Base-by-base conservation (phyloP, 1,140 invertebrate species). In the Apis laboriosa region DNA sequence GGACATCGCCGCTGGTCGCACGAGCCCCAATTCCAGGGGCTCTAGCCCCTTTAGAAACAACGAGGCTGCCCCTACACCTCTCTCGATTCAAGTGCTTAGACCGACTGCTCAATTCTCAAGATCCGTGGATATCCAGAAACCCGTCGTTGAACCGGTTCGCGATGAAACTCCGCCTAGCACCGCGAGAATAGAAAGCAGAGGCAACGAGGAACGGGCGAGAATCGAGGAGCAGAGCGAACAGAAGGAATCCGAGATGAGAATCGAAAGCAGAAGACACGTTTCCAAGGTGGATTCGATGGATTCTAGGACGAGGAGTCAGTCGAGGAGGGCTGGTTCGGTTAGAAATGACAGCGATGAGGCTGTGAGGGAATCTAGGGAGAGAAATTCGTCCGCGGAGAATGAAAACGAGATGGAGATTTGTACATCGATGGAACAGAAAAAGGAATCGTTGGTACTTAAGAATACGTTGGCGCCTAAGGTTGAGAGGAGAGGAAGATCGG, bases 1-100 rank as follows among this genome's bases (percentile, higher is more conserved):
- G 68, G 95, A 94, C 83, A 95, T 95, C 87, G 93, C 95, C 73
- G 95, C 94, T 56, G 95, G 95, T 74, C 91, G 94, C 81, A 92
- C 91, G 64, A 94, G 93, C 86, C 95, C 95, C 0, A 92, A 83
- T 66, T 93, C 93, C 66, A 92, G 92, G 68, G 88, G 88, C 56
- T 86, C 90, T 77, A 93, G 93, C 78, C 93, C 93, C 1, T 89
- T 88, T 67, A 90, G 88, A 85, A 87, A 84, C 17, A 90, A 88
- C 51, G 89, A 89, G 53, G 80, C 92, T 84, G 74, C 83, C 67
- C 68, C 87, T 56, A 68, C 75, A 76, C 88, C 90, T n/a, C 86
- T 90, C 24, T 76, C 84, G 56, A 76, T 80, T n/a, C 81, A 85
- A 28, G 58, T 76, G 24, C 61, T 84, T 19, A 79, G 73, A 19